Base-by-base conservation (phyloP, 1,140 invertebrate genomes). In the Bombus pyrosoma region DNA sequence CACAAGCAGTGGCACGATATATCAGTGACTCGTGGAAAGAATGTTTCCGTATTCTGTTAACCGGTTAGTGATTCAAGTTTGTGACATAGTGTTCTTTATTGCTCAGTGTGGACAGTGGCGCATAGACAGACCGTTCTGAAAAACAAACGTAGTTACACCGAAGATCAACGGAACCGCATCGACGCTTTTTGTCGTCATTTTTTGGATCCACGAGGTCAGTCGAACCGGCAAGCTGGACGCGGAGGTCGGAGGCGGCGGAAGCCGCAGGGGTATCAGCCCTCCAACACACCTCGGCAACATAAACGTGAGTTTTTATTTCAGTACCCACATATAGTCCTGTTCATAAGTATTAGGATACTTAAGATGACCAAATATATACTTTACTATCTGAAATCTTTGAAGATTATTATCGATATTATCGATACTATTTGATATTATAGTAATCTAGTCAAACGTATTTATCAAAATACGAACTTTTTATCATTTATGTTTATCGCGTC, bases 201-300 rank as follows among this genome's bases (percentile, higher is more conserved):
- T 80, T 74, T 68, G 25, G 83, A 85, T 85, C 73, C 62, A 62
- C 66, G 71, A 53, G 85, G 81, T 73, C 59, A 85, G 62, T 32
- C 73, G 89, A 89, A 66, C 83, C 92, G 86, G 74, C 94, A 95
- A 93, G 68, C 94, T 95, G 94, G 94, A 94, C 93, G 93, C 94
- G 77, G 94, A 94, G 85, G 79, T 94, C 83, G 93, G 91, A 85
- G 92, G 88, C 91, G 91, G 91, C 90, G 84, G 88, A 39, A 89
- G 93, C 92, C 94, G 94, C 91, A 92, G 94, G 93, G 94, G 91
- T 90, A 81, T 90, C 80, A 94, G 93, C 90, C 93, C 93, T 69
- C 89, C 93, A 83, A 90, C 92, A 74, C 91, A 94, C 82, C 91
- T 95, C 73, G 92, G 89, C 91, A 93, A 85, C 81, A 95, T 95